A percentile compares a stretch with the other conserved stretches of the same genome.
Conservation (phyloP, 1,140 invertebrate genomes). For the Drosophila tristis region DNA sequence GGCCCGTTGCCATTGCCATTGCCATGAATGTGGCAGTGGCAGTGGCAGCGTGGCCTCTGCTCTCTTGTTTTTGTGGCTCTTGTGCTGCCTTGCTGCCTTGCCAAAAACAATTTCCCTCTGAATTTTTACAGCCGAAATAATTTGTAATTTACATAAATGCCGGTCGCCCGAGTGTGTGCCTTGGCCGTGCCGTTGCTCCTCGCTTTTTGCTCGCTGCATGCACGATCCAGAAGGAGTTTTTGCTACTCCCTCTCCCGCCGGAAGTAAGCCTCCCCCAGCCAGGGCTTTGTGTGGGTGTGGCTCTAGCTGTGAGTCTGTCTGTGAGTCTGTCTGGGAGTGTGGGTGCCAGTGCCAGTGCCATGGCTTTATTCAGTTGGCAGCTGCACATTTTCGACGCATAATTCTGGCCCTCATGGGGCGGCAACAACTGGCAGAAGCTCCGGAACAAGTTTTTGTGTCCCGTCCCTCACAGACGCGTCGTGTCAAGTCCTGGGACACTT, state of each 20-base stretch:
- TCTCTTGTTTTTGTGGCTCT: conserved; percentile 11
- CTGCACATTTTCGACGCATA: conserved; percentile 56
- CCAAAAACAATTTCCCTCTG: conserved; percentile 78
- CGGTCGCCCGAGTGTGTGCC: conserved; percentile 47
- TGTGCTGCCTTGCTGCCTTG: conserved; percentile 37
- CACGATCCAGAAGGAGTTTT: conserved; percentile 12
- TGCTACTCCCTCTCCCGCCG: conserved; percentile 42
- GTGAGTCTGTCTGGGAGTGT: too few species aligned
- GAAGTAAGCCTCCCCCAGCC: conserved; percentile 17
- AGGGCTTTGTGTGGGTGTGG: conserved; percentile 10
- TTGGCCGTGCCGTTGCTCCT: conserved; percentile 14
- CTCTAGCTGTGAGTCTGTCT: too few species aligned
- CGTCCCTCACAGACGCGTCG: conserved; percentile 6
- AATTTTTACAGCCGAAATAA: conserved; percentile 77
- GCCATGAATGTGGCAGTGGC: not conserved
- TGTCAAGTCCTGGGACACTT: conserved; percentile 48
- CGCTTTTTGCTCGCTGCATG: conserved; percentile 26
- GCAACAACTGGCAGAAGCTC: conserved; percentile 1
- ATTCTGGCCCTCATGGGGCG: conserved; percentile 41
- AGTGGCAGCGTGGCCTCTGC: not conserved
- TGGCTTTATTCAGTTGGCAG: conserved; percentile 20
- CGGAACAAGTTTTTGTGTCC: conserved; percentile 12
- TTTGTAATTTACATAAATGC: conserved; percentile 81
- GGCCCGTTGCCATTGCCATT: conserved; percentile 19
- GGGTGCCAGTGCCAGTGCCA: too few species aligned